Evolutionary conservation across 2,888 invertebrate genomes (phyloP).

Genomic region (Xestia c-nigrum): DNA sequence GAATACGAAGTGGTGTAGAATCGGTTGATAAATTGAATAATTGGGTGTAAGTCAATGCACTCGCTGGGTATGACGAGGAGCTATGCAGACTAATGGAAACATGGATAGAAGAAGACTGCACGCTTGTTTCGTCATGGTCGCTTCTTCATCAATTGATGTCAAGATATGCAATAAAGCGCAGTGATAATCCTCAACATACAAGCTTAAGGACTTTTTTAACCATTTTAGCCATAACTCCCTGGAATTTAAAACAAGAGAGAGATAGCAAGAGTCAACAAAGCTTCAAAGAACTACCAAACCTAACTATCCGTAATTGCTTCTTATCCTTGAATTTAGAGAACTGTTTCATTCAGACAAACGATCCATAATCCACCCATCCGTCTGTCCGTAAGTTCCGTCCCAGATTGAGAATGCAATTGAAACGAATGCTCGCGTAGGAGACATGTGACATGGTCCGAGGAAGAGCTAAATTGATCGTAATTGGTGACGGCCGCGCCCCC

Average conservation of each 20-base stretch:
- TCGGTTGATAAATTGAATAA: constrained; percentile 47
- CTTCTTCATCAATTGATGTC: background rate
- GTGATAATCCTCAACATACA: background rate
- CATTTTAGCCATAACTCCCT: background rate
- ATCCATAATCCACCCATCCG: constrained; percentile 23
- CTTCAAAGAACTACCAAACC: too few relatives aligned
- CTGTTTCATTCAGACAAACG: constrained; percentile 40
- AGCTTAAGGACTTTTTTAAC: background rate
- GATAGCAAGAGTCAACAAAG: background rate
- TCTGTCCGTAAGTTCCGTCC: constrained; percentile 25
- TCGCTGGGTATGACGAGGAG: background rate
- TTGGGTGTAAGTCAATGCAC: constrained; percentile 43
- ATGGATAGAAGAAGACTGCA: background rate
- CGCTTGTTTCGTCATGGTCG: accelerated
- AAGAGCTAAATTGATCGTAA: constrained; percentile 67
- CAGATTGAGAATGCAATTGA: constrained; percentile 62
- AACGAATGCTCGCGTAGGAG: constrained; percentile 56
- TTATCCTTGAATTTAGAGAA: constrained; percentile 28
- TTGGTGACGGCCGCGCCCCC: constrained; percentile 63
- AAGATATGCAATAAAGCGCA: background rate
- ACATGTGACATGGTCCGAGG: constrained; percentile 56
- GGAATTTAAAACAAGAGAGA: background rate
- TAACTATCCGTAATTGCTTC: background rate
- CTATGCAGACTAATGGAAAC: background rate
- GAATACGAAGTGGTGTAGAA: constrained; percentile 39